Evolutionary conservation across 2,797 vertebrate genomes (phyloP), one percentile per base, ranked within the genome.

Genomic region (Channa striata): DNA sequence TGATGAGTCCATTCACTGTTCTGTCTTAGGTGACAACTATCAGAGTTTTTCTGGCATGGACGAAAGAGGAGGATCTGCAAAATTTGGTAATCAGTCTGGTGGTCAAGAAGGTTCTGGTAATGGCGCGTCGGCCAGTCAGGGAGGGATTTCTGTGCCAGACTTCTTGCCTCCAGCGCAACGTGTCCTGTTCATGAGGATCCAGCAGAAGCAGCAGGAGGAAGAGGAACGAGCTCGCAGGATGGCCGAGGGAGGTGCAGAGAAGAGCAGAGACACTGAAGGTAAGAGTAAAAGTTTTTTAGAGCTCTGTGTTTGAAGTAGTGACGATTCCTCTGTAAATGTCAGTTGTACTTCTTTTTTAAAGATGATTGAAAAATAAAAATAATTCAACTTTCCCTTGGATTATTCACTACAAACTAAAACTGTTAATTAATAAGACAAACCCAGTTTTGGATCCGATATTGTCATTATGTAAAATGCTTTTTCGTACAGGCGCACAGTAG

Each of bases 181-280:
- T 1, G 97, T 96, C 11, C 93, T 99, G 13, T 99, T 97, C 87
- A 92, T 99, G 92, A 93, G 97, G 68, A 98, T 99, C 87, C 97
- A 98, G 73, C 97, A 98, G 87, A 98, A 98, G 78, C 96, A 98
- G 88, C 96, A 98, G 71, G 97, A 99, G 78, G 97, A 97, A 33
- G 96, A 97, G 84, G 96, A 98, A 77, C 79, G 96, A 74, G 97
- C 96, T 4, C 95, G 95, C 69, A 93, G 96, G 59, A 91, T 96
- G 62, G 95, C 95, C 0, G 96, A 97, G 83, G 94, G 96, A 76
- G 94, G 87, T 17, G 43, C 81, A 0, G 93, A 94, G 49, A 93
- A 85, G 74, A 88, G 58, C 6, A 64, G 91, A 78, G 94, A 95
- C 3, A 92, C 94, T 61, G 97, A 98, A 95, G 97, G 97, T 96